Percentiles rank a stretch among this genome's conserved stretches.
These are phyloP conservation scores for Prorops nasuta DNA, from an alignment of 1,140 invertebrate genomes.

Conservation along the genomic window DNA sequence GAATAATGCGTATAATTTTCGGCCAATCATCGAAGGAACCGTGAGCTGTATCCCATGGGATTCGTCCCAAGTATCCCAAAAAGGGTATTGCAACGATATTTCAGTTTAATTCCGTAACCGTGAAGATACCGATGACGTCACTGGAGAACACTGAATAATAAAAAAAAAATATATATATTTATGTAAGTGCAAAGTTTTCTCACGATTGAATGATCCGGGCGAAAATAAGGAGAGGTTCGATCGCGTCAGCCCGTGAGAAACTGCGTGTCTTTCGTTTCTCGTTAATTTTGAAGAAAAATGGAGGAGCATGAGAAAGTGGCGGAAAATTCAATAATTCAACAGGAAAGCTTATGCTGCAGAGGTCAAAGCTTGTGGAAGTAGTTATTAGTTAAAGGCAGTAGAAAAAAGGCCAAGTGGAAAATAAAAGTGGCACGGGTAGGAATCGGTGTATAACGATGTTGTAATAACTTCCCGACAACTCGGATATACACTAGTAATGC, in stretches of 20 bases:
- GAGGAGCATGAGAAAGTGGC: not conserved
- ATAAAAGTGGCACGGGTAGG: not conserved
- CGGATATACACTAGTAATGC: conserved; percentile 32
- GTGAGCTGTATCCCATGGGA: no score
- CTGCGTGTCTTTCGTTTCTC: not conserved
- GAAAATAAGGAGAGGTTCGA: no score
- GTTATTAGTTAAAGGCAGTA: conserved; percentile 1
- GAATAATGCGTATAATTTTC: conserved; percentile 48
- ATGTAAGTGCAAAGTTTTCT: no score
- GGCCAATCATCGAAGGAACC: no score
- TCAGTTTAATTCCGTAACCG: conserved; percentile 47
- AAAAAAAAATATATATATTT: no score
- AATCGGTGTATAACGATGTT: conserved; percentile 35
- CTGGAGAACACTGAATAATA: no score
- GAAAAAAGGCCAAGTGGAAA: not conserved
- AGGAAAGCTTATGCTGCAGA: not conserved
- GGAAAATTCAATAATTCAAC: not conserved
- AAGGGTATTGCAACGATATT: conserved; percentile 47
- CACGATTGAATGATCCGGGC: no score
- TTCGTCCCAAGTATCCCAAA: no score
- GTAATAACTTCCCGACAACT: conserved; percentile 44
- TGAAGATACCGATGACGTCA: conserved; percentile 41
- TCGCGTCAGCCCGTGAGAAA: no score
- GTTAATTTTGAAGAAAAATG: not conserved
- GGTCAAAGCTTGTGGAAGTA: not conserved